Evolutionary conservation across 2,888 invertebrate genomes (phyloP).

Genomic region (Myopa tessellatipennis): DNA sequence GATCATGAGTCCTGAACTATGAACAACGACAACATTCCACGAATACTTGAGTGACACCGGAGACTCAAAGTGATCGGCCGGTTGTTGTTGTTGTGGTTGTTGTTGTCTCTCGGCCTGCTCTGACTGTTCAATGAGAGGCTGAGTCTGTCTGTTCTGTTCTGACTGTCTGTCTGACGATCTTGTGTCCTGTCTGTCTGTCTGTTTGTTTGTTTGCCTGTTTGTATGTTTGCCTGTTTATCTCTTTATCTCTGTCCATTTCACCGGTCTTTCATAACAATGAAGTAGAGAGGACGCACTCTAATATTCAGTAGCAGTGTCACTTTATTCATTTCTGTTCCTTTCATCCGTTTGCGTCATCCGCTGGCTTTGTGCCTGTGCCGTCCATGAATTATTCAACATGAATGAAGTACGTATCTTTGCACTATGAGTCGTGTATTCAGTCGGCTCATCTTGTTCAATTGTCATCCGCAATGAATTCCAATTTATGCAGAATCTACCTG

Average conservation of each 20-base stretch:
- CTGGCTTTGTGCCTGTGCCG: neutral
- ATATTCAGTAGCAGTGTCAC: neutral
- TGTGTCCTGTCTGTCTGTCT: neutral
- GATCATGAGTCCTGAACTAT: neutral
- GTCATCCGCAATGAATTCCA: slow-evolving; percentile 16
- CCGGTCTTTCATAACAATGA: neutral
- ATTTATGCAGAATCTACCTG: slow-evolving; percentile 26
- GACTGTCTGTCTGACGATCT: neutral
- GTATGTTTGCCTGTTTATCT: neutral
- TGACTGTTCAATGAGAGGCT: too few species aligned
- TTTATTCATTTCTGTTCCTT: neutral
- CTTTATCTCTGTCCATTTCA: neutral
- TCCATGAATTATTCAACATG: slow-evolving; percentile 26
- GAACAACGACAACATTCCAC: neutral
- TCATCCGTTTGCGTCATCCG: neutral
- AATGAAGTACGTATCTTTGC: neutral
- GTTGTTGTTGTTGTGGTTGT: neutral
- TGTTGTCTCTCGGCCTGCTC: too few species aligned
- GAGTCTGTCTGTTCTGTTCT: too few species aligned
- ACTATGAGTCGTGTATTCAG: neutral
- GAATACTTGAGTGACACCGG: neutral
- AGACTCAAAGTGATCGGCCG: neutral
- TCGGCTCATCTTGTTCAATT: slow-evolving; percentile 20
- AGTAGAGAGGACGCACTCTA: too few species aligned
- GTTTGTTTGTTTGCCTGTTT: neutral